Evolutionary conservation across 1,140 invertebrate genomes (phyloP).

Genomic region (Venturia canescens): DNA sequence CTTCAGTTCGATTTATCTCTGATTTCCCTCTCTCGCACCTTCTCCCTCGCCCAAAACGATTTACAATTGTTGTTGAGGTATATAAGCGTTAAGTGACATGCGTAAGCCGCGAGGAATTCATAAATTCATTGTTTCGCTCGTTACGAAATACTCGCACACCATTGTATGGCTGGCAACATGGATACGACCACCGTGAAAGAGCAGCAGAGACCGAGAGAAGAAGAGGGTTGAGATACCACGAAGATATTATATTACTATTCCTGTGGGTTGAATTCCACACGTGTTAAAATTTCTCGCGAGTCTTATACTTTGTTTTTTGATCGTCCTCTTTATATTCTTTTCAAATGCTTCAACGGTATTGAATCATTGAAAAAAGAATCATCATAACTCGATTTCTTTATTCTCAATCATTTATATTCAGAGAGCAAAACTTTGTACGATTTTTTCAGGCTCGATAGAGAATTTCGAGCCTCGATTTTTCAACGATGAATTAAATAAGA

Average conservation of each 20-base stretch:
- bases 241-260: slow-evolving; percentile 47
- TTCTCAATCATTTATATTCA: too few species aligned
- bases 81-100: slow-evolving; percentile 46
- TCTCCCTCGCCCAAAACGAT: slow-evolving; percentile 22
- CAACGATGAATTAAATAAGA: too few species aligned
- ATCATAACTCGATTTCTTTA: neutral
- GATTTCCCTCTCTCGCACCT: neutral
- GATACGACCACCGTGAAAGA: neutral
- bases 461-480: too few species aligned
- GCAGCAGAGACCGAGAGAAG: neutral
- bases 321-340: neutral
- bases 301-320: neutral
- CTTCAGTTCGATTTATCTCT: slow-evolving; percentile 39
- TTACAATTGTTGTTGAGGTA: slow-evolving; percentile 39
- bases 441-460: too few species aligned
- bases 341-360: neutral
- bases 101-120: slow-evolving; percentile 54
- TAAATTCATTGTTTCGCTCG: slow-evolving; percentile 51
- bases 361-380: neutral
- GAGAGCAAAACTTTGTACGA: too few species aligned
- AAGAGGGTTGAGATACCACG: slow-evolving; percentile 26
- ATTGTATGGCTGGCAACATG: slow-evolving; percentile 13
- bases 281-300: slow-evolving; percentile 42
- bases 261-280: slow-evolving; percentile 52
- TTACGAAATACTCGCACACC: slow-evolving; percentile 31